A percentile compares a stretch with the other conserved stretches of the same genome.
phyloP scores from a whole-genome alignment of 2,113 vertebrate genomes.

The Oncorhynchus masou region DNA sequence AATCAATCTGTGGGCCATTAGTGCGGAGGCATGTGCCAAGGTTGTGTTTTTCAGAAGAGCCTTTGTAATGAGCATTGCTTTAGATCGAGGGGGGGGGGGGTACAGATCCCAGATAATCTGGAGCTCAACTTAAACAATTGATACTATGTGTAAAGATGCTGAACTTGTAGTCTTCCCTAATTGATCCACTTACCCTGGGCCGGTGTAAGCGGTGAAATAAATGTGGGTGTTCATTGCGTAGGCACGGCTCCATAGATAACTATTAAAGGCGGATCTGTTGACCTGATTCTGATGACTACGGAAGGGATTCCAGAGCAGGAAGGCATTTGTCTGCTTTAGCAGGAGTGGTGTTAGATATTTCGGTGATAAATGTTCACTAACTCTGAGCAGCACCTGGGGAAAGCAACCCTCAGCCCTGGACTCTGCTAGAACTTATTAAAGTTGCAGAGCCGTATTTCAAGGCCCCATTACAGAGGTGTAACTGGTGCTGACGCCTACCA shows the following conservation, averaged over 20 bases:
- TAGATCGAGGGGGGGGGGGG: slow-evolving; percentile 66
- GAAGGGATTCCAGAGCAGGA: slow-evolving; percentile 73
- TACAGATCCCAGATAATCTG: slow-evolving; percentile 89
- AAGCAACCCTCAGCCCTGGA: slow-evolving; percentile 67
- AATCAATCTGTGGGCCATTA: slow-evolving; percentile 98
- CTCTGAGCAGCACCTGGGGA: slow-evolving; percentile 76
- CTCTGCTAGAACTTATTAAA: slow-evolving; percentile 79
- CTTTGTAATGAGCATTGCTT: slow-evolving; percentile 86
- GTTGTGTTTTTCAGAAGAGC: slow-evolving; percentile 89
- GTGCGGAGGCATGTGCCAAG: slow-evolving; percentile 84
- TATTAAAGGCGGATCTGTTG: slow-evolving; percentile 85
- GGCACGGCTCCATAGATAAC: slow-evolving; percentile 87
- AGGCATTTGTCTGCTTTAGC: slow-evolving; percentile 85
- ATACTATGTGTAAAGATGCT: slow-evolving; percentile 93
- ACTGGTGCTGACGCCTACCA: slow-evolving; percentile 46
- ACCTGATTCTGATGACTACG: slow-evolving; percentile 73
- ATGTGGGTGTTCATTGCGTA: slow-evolving; percentile 86
- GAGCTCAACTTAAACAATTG: slow-evolving; percentile 84
- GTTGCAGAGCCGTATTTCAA: slow-evolving; percentile 73
- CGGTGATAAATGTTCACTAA: slow-evolving; percentile 82
- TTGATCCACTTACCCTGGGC: slow-evolving; percentile 91
- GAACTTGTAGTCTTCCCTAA: slow-evolving; percentile 94
- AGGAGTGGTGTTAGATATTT: slow-evolving; percentile 74
- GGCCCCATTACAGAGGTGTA: slow-evolving; percentile 75
- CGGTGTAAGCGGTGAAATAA: slow-evolving; percentile 84